Conservation (phyloP, 2,888 invertebrate genomes). For the Brachypalpus laphriformis region DNA sequence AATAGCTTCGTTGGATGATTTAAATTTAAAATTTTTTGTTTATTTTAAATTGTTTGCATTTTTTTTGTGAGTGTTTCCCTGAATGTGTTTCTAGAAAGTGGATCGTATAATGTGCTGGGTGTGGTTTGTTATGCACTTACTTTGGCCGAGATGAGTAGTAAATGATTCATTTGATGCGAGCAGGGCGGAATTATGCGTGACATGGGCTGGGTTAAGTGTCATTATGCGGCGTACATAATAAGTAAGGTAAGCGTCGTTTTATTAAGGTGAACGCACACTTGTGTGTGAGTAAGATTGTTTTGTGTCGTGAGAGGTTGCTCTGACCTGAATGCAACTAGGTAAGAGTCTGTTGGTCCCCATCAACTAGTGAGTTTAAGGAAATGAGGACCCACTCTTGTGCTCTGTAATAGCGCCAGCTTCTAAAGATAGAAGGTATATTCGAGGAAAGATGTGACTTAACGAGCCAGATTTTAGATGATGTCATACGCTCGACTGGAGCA, state of each 20-base stretch:
- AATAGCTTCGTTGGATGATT: slow-evolving; percentile 12
- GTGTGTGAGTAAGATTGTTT: not conserved
- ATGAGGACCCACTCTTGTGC: no score
- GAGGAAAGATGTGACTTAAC: no score
- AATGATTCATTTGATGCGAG: slow-evolving; percentile 30
- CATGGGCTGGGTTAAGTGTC: slow-evolving; percentile 11
- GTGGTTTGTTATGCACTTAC: not conserved
- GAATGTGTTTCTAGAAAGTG: slow-evolving; percentile 17
- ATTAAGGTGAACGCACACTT: not conserved
- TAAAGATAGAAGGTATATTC: no score
- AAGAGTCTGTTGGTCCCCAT: not conserved
- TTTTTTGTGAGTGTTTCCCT: slow-evolving; percentile 4
- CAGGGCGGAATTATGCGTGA: slow-evolving; percentile 1
- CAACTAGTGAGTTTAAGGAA: not conserved
- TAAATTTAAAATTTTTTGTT: slow-evolving; percentile 19
- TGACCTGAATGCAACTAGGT: not conserved
- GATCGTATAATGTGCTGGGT: slow-evolving; percentile 1
- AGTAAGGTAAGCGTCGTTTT: slow-evolving; percentile 7
- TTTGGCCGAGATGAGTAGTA: slow-evolving; percentile 24
- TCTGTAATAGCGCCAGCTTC: no score
- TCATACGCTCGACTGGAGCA: no score
- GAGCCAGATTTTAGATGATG: no score
- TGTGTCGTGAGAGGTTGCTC: not conserved
- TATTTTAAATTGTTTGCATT: slow-evolving; percentile 22
- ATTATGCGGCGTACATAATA: slow-evolving; percentile 1